These are phyloP conservation scores for Nematostella vectensis DNA, from an alignment of 92 coral and sea anemone species.

Conservation along the genomic window DNA sequence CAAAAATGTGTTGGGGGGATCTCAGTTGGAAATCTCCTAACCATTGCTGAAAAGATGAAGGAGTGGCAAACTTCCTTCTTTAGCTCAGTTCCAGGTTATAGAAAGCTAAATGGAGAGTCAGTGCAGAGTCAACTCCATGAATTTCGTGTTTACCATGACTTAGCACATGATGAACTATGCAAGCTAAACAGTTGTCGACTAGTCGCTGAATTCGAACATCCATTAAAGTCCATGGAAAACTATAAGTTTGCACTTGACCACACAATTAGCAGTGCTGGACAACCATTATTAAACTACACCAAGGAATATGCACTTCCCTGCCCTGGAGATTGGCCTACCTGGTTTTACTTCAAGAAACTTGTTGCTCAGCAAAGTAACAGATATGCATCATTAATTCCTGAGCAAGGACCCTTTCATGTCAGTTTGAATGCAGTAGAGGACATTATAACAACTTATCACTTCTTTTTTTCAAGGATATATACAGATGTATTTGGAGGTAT, in stretches of 20 bases:
- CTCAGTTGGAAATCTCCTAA: background rate
- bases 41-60: background rate
- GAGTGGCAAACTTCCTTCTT: background rate
- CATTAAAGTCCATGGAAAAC: slow-evolving; percentile 31
- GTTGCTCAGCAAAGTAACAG: slow-evolving; percentile 25
- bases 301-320: slow-evolving; percentile 25
- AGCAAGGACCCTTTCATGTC: slow-evolving; percentile 60
- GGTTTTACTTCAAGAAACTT: slow-evolving; percentile 39
- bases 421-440: slow-evolving; percentile 35
- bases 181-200: slow-evolving; percentile 27
- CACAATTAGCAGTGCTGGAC: background rate
- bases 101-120: background rate
- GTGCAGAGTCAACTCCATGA: background rate
- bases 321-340: slow-evolving; percentile 58
- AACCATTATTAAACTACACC: slow-evolving; percentile 8
- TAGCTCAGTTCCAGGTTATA: background rate
- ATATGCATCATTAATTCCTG: slow-evolving; percentile 32
- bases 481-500: slow-evolving; percentile 27
- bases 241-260: slow-evolving; percentile 24
- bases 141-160: slow-evolving; percentile 20
- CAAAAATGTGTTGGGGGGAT: slow-evolving; percentile 24
- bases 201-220: slow-evolving; percentile 38
- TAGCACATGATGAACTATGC: slow-evolving; percentile 19
- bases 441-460: slow-evolving; percentile 19
- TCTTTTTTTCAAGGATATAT: slow-evolving; percentile 24